Base-by-base conservation (phyloP, 2,113 vertebrate species). In the Vimba vimba region DNA sequence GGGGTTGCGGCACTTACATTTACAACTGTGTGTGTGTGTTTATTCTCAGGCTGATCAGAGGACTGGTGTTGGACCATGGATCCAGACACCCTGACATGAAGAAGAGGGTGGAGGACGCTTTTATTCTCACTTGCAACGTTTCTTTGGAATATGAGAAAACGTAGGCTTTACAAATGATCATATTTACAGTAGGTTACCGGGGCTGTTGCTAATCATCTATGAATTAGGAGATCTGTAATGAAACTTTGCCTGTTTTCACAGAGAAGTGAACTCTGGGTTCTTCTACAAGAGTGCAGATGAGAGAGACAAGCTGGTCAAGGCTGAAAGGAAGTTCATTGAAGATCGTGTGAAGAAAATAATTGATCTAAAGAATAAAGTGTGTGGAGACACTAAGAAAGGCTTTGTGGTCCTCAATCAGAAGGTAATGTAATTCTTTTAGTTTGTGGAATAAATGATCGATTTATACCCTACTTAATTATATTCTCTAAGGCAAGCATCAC, bases 121-220 rank as follows among this genome's bases (percentile, higher is more conserved):
- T 94, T 45, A 88, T 99, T 68, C 95, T 99, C 50, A 99, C 97
- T 0, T 99, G 98, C 91, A 99, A 99, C 0, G 96, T 99, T 0
- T 99, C 98, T 0, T 87, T 99, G 88, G 98, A 99, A 85, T 99
- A 99, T 45, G 98, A 99, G 89, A 99, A 99, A 94, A 99, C 98
- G 36, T 97, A 92, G 86, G 96, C 95, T 13, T 12, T 8, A 2
- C 2, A 1, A 6, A 43, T 5, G 57, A 27, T 45, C 1, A 15
- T 55, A 2, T 23, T 6, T 47, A 7, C 15, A 1, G 60, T 45
- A 13, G 25, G 11, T 21, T 21, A 1, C 19, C 52, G 19, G 0
- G 19, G 0, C 9, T 30, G 27, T 43, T n/a, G 25, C 33, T 36
- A 17, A 7, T 62, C 11, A n/a, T 66, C 23, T 57, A 11, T 25